phyloP scores from a whole-genome alignment of 1,140 invertebrate genomes.

The Drosophila ananassae region DNA sequence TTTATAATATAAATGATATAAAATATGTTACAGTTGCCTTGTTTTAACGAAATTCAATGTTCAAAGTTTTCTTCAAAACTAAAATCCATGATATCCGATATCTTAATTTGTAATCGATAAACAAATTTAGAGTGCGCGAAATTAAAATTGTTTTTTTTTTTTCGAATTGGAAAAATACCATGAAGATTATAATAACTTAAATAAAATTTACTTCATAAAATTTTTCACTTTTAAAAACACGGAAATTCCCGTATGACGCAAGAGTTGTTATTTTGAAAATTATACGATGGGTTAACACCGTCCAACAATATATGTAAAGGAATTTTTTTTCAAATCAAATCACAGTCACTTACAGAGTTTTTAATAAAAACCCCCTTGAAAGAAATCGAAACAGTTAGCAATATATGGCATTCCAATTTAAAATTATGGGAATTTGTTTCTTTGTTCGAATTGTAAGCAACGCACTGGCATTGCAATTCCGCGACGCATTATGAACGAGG shows the following conservation, averaged over 20 bases:
- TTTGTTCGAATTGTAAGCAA: constrained; percentile 11
- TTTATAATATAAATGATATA: not conserved
- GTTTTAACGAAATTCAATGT: no score
- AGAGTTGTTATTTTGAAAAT: not conserved
- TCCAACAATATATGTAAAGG: no score
- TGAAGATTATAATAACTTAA: no score
- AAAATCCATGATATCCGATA: no score
- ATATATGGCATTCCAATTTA: not conserved
- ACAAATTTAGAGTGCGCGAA: not conserved
- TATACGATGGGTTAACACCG: not conserved
- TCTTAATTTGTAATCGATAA: not conserved
- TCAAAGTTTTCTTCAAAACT: no score
- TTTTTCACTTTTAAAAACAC: not conserved
- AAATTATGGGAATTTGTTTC: not conserved
- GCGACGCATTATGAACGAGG: constrained; percentile 30
- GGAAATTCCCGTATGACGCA: no score
- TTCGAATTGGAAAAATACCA: not conserved
- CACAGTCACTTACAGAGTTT: no score
- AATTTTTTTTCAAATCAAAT: not conserved
- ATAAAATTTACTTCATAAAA: no score
- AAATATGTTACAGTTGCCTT: not conserved
- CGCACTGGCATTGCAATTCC: not conserved
- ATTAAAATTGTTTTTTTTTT: not conserved
- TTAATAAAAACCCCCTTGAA: not conserved
- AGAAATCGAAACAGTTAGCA: not conserved